These are phyloP conservation scores for Lycocerus yunnanus DNA, from an alignment of 2,888 invertebrate species.

Conservation along the genomic window DNA sequence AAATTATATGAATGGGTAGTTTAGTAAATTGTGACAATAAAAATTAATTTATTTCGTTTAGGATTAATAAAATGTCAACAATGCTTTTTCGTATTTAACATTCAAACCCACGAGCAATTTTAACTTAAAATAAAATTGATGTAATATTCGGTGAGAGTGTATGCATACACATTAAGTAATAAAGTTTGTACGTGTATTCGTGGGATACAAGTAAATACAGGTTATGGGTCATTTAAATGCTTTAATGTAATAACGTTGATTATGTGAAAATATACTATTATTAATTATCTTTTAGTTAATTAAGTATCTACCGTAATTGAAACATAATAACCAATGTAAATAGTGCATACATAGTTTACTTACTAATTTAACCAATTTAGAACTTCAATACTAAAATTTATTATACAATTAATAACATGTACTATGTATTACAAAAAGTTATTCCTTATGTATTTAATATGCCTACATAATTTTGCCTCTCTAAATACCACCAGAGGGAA, in stretches of 20 bases:
- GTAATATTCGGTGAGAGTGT: not conserved
- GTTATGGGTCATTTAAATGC: not conserved
- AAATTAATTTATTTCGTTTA: too few species aligned
- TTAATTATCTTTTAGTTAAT: not conserved
- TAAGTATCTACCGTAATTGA: not conserved
- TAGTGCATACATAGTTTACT: too few species aligned
- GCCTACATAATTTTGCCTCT: too few species aligned
- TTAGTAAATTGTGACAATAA: too few species aligned
- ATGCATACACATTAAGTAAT: not conserved
- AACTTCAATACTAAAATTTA: too few species aligned
- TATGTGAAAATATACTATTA: not conserved
- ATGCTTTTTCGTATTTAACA: not conserved
- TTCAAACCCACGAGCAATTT: not conserved
- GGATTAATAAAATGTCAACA: not conserved
- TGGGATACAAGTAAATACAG: not conserved
- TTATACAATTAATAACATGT: too few species aligned
- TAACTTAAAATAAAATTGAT: not conserved
- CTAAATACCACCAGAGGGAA: too few species aligned
- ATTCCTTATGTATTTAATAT: too few species aligned
- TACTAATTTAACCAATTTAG: too few species aligned
- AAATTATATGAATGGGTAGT: too few species aligned
- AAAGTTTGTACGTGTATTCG: conserved; percentile 1
- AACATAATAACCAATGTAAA: not conserved
- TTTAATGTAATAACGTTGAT: not conserved
- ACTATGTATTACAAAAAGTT: too few species aligned